These are phyloP conservation scores for Eupithecia subfuscata DNA, from an alignment of 2,888 invertebrate species.

Conservation along the genomic window DNA sequence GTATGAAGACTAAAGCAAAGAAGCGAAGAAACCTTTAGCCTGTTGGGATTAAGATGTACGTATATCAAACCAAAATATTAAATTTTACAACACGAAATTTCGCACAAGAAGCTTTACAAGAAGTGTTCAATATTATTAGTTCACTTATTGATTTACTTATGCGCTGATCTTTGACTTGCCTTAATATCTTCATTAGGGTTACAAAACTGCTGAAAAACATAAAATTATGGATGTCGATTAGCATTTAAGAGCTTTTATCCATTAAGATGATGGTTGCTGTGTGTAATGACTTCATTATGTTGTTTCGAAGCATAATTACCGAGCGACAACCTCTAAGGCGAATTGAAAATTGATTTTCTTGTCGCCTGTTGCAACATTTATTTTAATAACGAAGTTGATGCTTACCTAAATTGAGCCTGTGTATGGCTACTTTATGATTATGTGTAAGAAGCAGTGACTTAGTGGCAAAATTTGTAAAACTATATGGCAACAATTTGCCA, in stretches of 20 bases:
- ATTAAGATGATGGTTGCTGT: conserved; percentile 70
- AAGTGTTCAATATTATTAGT: neutral
- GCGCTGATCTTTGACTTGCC: conserved; percentile 24
- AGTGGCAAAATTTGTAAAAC: no score
- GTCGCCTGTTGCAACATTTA: conserved; percentile 20
- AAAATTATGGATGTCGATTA: conserved; percentile 64
- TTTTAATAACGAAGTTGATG: conserved; percentile 9
- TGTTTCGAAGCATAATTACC: conserved; percentile 57
- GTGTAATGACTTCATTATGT: conserved; percentile 74
- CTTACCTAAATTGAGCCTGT: neutral
- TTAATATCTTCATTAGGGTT: conserved; percentile 42
- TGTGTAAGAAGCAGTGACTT: neutral
- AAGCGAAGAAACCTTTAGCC: no score
- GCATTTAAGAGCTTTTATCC: conserved; percentile 78
- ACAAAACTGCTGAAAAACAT: conserved; percentile 57
- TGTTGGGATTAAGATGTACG: neutral
- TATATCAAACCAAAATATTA: neutral
- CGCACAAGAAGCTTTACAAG: conserved; percentile 11
- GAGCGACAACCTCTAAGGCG: conserved; percentile 47
- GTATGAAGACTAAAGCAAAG: no score
- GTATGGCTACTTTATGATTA: neutral
- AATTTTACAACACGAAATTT: neutral
- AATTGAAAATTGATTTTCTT: conserved; percentile 49
- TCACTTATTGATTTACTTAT: conserved; percentile 25
- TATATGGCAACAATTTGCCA: no score